Evolutionary conservation across 1,140 invertebrate genomes (phyloP).

Genomic region (Muscidifurax raptorellus): DNA sequence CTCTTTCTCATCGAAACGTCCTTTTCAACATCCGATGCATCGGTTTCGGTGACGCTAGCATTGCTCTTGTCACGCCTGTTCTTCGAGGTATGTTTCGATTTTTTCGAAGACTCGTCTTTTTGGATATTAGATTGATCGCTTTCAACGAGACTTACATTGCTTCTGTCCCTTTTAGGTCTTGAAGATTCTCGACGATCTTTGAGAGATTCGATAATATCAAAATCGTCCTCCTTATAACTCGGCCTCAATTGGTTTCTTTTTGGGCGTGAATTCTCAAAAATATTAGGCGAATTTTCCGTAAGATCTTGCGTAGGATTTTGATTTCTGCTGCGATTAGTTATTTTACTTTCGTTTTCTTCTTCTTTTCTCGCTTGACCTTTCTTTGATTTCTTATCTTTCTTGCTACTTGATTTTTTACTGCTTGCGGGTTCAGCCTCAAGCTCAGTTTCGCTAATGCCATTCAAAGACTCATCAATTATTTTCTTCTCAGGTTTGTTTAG

Average conservation of each 20-base stretch:
- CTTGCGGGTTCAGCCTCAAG: not conserved
- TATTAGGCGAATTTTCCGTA: not conserved
- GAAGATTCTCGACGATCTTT: conserved; percentile 3
- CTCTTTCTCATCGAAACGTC: not conserved
- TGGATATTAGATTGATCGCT: not conserved
- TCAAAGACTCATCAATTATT: not conserved
- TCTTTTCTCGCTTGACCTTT: conserved; percentile 8
- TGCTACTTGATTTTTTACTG: conserved; percentile 14
- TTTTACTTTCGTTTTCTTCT: conserved; percentile 21
- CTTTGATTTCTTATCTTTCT: conserved; percentile 27
- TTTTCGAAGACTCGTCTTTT: conserved; percentile 1
- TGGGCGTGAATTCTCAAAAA: conserved; percentile 53
- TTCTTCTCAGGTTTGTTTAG: not conserved
- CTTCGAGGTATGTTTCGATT: not conserved
- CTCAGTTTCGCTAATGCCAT: not conserved
- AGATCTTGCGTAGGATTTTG: conserved; percentile 35
- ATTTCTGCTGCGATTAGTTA: conserved; percentile 9
- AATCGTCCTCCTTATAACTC: conserved; percentile 59
- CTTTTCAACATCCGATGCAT: conserved; percentile 1
- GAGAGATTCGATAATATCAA: conserved; percentile 51
- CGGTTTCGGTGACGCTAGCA: not conserved
- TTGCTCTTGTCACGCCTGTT: not conserved
- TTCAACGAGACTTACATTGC: not conserved
- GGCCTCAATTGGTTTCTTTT: conserved; percentile 57
- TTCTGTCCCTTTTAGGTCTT: conserved; percentile 21